These are phyloP conservation scores for Apis florea DNA, from an alignment of 1,140 invertebrate genomes.

Conservation along the genomic window DNA sequence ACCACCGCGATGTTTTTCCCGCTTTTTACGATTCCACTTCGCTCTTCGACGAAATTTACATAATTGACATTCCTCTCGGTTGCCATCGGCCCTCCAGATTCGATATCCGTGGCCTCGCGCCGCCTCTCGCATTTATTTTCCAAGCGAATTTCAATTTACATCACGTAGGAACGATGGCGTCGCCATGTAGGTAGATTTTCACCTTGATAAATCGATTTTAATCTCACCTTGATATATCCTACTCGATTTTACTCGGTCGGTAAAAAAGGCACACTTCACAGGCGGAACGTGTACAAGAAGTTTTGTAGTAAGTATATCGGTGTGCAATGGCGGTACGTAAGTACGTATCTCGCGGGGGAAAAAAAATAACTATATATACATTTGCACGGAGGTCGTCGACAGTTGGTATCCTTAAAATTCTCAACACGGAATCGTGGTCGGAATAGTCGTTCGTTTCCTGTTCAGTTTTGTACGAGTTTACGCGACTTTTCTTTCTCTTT, in stretches of 20 bases:
- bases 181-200: not conserved
- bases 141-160: conserved; percentile 18
- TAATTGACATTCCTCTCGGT: conserved; percentile 33
- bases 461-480: not conserved
- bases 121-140: conserved; percentile 1
- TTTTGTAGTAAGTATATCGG: not conserved
- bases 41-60: conserved; percentile 14
- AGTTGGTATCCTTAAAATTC: conserved; percentile 27
- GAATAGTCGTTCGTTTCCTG: conserved; percentile 28
- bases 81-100: conserved; percentile 3
- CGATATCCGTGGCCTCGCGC: conserved; percentile 5
- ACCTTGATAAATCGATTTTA: conserved; percentile 18
- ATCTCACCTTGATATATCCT: conserved; percentile 24
- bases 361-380: conserved; percentile 15
- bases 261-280: not conserved
- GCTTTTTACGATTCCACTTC: conserved; percentile 7
- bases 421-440: conserved; percentile 26
- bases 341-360: not conserved
- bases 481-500: not conserved
- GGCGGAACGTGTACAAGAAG: not conserved
- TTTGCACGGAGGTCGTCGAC: not conserved
- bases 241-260: not conserved
- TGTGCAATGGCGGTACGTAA: not conserved
- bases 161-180: not conserved
- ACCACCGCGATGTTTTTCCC: not conserved